Base-by-base conservation (phyloP, 2,113 vertebrate species). In the Clinocottus analis region DNA sequence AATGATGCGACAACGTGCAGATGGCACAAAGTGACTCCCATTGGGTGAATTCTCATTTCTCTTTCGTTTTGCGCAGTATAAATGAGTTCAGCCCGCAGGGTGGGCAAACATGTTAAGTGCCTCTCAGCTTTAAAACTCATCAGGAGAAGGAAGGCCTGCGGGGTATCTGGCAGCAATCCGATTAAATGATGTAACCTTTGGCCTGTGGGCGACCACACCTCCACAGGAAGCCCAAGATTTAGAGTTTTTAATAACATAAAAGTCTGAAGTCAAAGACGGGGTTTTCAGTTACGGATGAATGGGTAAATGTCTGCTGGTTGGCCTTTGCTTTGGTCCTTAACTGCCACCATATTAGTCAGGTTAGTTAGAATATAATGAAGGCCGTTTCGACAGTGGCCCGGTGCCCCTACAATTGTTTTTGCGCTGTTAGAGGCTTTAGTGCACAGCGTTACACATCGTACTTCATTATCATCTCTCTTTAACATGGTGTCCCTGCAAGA, bases 131-230 rank as follows among this genome's bases (percentile, higher is more conserved):
- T 85, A 85, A 87, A 82, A 82, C 81, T 85, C 86, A 88, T 87
- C 83, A 76, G 72, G 53, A 85, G 75, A 68, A 79, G 72, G 66
- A 85, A 84, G 63, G 80, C 82, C 80, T 81, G 85, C 79, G 31
- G 89, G 79, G 82, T 61, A 69, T 62, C 72, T 84, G 61, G 55
- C 88, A 70, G 75, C 74, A 83, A 85, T 89, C 88, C 83, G 60
- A 93, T 90, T 93, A 90, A 85, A 83, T 66, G 16, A 80, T 27
- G 55, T 84, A 56, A 83, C 90, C 89, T 89, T 79, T 91, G 87
- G 58, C 81, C 69, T 53, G 53, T 11, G 73, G 79, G 76, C 25
- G 78, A 85, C 76, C 69, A 83, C 69, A 19, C 31, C 87, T 63
- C 90, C 65, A 62, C 84, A 63, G 84, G 90, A 87, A 45, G 74